phyloP scores from a whole-genome alignment of 2,797 vertebrate genomes.

The Xiphorhynchus erythropygius region DNA sequence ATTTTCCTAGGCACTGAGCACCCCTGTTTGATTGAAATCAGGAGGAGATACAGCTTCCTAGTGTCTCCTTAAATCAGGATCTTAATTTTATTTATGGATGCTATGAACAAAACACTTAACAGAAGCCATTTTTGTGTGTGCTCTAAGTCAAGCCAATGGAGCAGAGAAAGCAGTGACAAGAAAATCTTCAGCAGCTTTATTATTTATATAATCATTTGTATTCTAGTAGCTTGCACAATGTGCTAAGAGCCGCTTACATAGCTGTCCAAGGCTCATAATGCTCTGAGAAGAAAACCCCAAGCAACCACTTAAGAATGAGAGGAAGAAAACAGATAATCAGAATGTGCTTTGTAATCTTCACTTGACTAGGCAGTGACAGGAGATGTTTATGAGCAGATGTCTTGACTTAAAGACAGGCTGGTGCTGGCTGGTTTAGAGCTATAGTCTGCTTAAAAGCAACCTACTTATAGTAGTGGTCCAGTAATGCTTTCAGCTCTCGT shows the following conservation, averaged over 20 bases:
- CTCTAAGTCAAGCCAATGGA: slow-evolving; percentile 61
- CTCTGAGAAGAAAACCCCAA: slow-evolving; percentile 20
- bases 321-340: slow-evolving; percentile 21
- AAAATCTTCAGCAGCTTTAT: slow-evolving; percentile 56
- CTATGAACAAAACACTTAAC: slow-evolving; percentile 39
- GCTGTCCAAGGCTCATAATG: neutral
- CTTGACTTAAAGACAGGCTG: neutral
- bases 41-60: slow-evolving; percentile 23
- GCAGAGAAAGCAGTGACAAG: slow-evolving; percentile 48
- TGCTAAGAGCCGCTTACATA: neutral
- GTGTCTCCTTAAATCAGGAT: slow-evolving; percentile 48
- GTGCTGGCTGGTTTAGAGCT: neutral
- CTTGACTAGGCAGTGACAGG: neutral
- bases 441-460: neutral
- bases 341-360: slow-evolving; percentile 28
- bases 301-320: slow-evolving; percentile 1
- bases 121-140: slow-evolving; percentile 50
- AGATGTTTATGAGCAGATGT: neutral
- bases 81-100: slow-evolving; percentile 58
- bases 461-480: neutral
- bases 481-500: neutral
- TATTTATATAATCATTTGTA: slow-evolving; percentile 59
- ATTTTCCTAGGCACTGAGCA: slow-evolving; percentile 2
- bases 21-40: slow-evolving; percentile 30
- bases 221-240: slow-evolving; percentile 25